Percentiles rank a stretch among this genome's conserved stretches.
Conservation (phyloP, 2,113 vertebrate species). For the Barbus barbus region DNA sequence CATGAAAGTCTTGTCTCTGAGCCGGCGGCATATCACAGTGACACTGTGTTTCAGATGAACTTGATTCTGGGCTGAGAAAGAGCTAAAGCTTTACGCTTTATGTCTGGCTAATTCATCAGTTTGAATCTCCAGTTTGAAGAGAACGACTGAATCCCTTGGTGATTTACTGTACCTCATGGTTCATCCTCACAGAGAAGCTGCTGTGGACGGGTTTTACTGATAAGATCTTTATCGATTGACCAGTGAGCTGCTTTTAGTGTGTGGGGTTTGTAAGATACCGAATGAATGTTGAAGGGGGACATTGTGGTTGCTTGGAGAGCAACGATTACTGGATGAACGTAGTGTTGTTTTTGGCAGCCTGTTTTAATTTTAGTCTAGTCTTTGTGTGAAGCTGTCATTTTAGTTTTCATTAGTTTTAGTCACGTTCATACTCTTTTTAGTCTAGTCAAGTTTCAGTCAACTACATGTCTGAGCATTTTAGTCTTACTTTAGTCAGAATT, state of each 20-base stretch:
- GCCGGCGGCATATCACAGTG: constrained; percentile 34
- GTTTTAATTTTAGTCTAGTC: too few relatives aligned
- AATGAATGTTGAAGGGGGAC: neutral
- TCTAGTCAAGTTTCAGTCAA: too few relatives aligned
- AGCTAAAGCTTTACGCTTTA: neutral
- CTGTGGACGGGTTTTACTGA: constrained; percentile 18
- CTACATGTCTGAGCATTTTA: too few relatives aligned
- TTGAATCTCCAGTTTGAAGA: constrained; percentile 24
- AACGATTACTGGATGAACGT: neutral
- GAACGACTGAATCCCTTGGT: neutral
- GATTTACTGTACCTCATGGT: neutral
- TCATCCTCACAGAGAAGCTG: constrained; percentile 12
- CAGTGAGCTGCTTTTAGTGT: constrained; percentile 30
- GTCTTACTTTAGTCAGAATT: too few relatives aligned
- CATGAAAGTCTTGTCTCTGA: constrained; percentile 23
- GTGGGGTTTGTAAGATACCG: constrained; percentile 24
- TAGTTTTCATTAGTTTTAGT: too few relatives aligned
- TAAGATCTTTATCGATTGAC: constrained; percentile 39
- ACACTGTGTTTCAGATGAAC: constrained; percentile 23
- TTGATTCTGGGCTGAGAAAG: neutral
- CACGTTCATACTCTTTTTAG: too few relatives aligned
- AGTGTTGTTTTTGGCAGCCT: too few relatives aligned
- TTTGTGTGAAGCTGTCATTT: too few relatives aligned
- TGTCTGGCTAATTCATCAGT: constrained; percentile 9
- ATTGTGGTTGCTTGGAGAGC: constrained; percentile 4